Base-by-base conservation (phyloP, 92 coral and sea anemone genomes). In the Phenganax stokvisi region DNA sequence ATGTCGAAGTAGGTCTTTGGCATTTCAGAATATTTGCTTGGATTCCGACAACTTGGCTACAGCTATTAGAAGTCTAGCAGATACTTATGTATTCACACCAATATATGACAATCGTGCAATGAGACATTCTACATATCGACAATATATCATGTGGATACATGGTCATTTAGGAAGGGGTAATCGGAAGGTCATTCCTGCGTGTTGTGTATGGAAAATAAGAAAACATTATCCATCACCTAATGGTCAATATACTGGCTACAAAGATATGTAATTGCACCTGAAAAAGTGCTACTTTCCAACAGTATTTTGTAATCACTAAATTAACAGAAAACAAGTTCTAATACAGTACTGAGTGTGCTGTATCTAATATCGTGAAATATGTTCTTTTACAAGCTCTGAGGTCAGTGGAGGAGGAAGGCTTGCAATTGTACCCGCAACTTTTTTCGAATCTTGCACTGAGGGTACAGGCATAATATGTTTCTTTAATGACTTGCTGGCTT, bases 31-130 rank as follows among this genome's bases (percentile, higher is more conserved):
- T 29, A 83, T 83, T 53, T 83, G 86, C 86, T 47, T 72, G 10
- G 86, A 83, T 16, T 83, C 86, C 10, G 86, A 83, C 51, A 84
- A 84, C 69, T 28, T 84, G 80, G 87, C 62, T 54, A 84, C 87
- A 3, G 83, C 58, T 51, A 84, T 84, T 6, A 61, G 87, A 61
- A 84, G 83, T 77, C 83, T 84, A 10, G 87, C 83, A 37, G 77
- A 84, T 57, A 84, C 87, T 10, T 75, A 84, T 84, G 86, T 84
- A 53, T 76, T 84, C 13, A 84, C 82, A 37, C 86, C 86, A 27
- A 83, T 61, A 29, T 84, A 76, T 65, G 64, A 83, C 60, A 83
- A 83, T 58, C 62, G 85, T 7, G 79, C 79, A 20, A 81, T 82
- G 85, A 82, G 74, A 51, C 86, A 83, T 83, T 72, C 86, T 13